Conservation (phyloP, 2,797 vertebrate genomes). For the Smutsia temminckii region DNA sequence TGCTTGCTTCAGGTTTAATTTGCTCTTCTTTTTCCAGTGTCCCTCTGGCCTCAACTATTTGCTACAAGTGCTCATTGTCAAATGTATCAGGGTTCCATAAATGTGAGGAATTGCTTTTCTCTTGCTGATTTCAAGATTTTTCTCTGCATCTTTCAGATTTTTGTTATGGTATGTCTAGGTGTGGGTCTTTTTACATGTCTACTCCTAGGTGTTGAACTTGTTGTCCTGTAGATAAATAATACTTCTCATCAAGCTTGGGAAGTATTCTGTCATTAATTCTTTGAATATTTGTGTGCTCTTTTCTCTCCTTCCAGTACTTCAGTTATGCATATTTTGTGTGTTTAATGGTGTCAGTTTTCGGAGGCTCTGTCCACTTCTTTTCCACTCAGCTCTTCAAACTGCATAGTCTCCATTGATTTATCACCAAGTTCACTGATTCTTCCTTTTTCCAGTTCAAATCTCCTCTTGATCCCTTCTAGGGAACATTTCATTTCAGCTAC, state of each 20-base stretch:
- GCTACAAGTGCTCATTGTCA: neutral
- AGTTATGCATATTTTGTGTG: neutral
- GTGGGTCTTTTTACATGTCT: neutral
- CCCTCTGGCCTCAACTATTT: neutral
- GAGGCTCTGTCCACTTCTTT: neutral
- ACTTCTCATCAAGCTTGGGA: neutral
- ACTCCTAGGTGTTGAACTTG: neutral
- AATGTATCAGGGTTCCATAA: neutral
- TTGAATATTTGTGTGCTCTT: neutral
- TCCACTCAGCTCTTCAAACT: neutral
- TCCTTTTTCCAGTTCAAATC: neutral
- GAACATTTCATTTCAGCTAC: neutral
- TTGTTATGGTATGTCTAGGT: neutral
- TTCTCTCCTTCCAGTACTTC: neutral
- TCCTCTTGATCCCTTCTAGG: neutral
- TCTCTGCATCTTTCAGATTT: neutral
- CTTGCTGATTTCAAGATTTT: neutral
- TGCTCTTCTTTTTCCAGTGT: neutral
- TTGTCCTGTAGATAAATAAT: neutral
- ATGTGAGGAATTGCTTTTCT: neutral
- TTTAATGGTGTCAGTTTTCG: neutral
- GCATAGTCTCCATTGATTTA: neutral
- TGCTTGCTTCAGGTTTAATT: neutral
- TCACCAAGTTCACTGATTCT: neutral
- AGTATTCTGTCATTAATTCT: neutral